Evolutionary conservation across 35 echinoderm and acorn worm genomes (phyloP), one percentile per base, ranked within the genome.

Genomic region (Apostichopus californicus): DNA sequence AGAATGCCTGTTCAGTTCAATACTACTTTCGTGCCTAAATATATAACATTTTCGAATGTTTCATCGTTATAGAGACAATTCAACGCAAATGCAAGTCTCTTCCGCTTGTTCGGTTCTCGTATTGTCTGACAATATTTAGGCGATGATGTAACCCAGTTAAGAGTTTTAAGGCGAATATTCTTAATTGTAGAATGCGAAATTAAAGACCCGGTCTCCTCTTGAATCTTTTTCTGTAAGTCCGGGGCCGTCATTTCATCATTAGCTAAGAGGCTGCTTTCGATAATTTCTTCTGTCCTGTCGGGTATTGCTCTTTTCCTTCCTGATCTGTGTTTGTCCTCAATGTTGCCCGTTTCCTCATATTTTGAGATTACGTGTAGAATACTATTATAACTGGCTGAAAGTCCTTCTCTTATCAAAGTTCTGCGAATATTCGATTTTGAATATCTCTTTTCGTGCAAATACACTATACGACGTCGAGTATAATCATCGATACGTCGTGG

Each of bases 31-130:
- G 17, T 93, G 7, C 1, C 72, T 87, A 60, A 93, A 93, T 4
- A 93, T 86, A 8, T 86, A 9, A 93, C 92, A n/a, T 87, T 21
- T 8, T 63, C 55, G 58, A 93, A 93, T 6, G 23, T 93, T 84
- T 92, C 80, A 17, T 92, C 25, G 9, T 9, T 73, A 2, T 12
- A 4, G 2, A 85, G 34, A 60, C 91, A 92, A 13, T 82, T 75
- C 6, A 92, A 9, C 9, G 91, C 22, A 46, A 84, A 92, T 15
- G 13, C 23, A 5, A 92, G 58, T 64, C 60, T 46, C 18, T 92
- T 84, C 63, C 23, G 60, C 73, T 86, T 61, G 21, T 92, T 83
- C 6, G 9, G 61, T 34, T 24, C 14, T 14, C 91, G 6, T 17
- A 92, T 58, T 56, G 82, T 21, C 56, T 92, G 57, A 66, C 78